Percentiles rank a stretch among this genome's conserved stretches.
Conservation (phyloP, 1,140 invertebrate genomes). For the Polyergus mexicanus region DNA sequence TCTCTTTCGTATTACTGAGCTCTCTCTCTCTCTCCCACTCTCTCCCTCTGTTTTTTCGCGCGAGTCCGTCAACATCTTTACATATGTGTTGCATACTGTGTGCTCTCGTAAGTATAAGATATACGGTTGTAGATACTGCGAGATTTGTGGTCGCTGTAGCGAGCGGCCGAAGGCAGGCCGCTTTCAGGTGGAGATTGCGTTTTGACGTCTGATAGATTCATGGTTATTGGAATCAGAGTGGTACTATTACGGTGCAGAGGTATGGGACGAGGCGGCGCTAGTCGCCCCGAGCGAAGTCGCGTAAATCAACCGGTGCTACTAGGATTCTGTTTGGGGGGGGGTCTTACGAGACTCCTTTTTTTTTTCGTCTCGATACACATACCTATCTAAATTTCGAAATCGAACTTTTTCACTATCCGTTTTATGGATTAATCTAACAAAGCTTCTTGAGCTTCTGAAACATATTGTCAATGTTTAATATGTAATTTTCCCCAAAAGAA, state of each 20-base stretch:
- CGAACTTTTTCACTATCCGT: background rate
- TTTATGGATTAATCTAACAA: background rate
- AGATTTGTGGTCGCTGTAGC: slow-evolving; percentile 82
- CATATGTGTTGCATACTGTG: slow-evolving; percentile 68
- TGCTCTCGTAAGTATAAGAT: slow-evolving; percentile 75
- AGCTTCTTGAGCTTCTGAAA: background rate
- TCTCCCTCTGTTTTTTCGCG: slow-evolving; percentile 31
- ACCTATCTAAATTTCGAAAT: background rate
- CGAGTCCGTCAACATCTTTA: slow-evolving; percentile 69
- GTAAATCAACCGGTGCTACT: slow-evolving; percentile 70
- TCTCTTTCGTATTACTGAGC: slow-evolving; percentile 27
- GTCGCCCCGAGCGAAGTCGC: slow-evolving; percentile 61
- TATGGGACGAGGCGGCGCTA: slow-evolving; percentile 44
- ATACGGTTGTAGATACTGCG: slow-evolving; percentile 78
- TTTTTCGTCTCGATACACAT: slow-evolving; percentile 21
- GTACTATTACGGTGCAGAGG: slow-evolving; percentile 79
- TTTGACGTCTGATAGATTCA: slow-evolving; percentile 87
- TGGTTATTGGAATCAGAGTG: slow-evolving; percentile 86
- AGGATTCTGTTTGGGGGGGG: slow-evolving; percentile 43
- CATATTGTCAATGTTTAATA: background rate
- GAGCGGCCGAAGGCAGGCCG: slow-evolving; percentile 66
- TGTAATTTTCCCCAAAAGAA: background rate
- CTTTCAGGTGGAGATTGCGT: slow-evolving; percentile 85
- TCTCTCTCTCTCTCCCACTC: background rate
- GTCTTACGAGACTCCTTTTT: slow-evolving; percentile 24